Evolutionary conservation across 1,140 invertebrate species (phyloP), one percentile per base, ranked within the genome.

Genomic region (Papilio helenus): DNA sequence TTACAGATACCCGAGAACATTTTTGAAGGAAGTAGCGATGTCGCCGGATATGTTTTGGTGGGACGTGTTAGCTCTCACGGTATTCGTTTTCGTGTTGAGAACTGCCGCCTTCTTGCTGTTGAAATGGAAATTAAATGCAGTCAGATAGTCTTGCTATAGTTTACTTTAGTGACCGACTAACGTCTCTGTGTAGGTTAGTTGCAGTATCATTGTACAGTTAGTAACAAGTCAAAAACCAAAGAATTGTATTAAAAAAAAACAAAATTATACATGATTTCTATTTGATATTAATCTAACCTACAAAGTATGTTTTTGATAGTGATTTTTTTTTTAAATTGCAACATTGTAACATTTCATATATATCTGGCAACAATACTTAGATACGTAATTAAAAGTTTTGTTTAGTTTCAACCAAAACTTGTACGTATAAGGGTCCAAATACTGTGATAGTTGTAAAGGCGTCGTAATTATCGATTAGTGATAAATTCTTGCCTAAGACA

Each of bases 21-120:
- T 98, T 88, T 90, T 99, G 10, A 94, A 96, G 3, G 97, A 98
- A 85, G 97, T 99, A 76, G 97, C 96, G 0, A 98, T 99, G 95
- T 94, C 95, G 1, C 96, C 96, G 0, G 97, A 98, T 88, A 96
- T 97, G 87, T 98, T 98, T 91, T 97, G 97, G 96, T 96, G 97
- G 74, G 98, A 99, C 89, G 95, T 98, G 44, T 94, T 97, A 29
- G 97, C 97, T 0, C 94, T 99, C 1, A 92, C 95, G 71, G 85
- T 95, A 7, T 97, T 97, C 83, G 95, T 98, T 51, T 76, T 98
- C 16, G 81, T 97, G 2, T 95, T 98, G 3, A 95, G 98, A 80
- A 89, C 97, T 3, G 89, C 95, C 0, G 97, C 98, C 18, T 99
- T 97, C 90, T 91, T 98, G 20, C 95, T 99, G 4, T 95, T 99